phyloP scores from a whole-genome alignment of 2,888 invertebrate species.

The Aspidiotus destructor region DNA sequence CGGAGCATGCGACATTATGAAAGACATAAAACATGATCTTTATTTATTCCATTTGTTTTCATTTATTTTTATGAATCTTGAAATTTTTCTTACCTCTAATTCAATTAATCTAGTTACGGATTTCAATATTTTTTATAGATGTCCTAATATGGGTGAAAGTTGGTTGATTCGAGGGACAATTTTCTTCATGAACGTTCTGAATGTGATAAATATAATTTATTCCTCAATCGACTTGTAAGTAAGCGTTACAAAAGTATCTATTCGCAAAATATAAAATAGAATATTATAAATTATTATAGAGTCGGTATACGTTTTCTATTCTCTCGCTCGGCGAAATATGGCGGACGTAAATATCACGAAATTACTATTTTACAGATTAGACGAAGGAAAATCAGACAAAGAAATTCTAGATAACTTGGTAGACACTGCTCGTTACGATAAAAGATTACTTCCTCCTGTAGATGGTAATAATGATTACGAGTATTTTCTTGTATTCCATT shows the following conservation, averaged over 20 bases:
- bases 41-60: too few species aligned
- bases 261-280: not conserved
- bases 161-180: conserved; percentile 28
- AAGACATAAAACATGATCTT: too few species aligned
- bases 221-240: conserved; percentile 24
- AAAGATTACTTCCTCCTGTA: conserved; percentile 81
- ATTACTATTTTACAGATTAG: conserved; percentile 60
- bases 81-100: too few species aligned
- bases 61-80: too few species aligned
- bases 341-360: not conserved
- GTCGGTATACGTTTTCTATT: not conserved
- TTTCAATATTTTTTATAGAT: conserved; percentile 15
- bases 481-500: not conserved
- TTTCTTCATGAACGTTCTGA: conserved; percentile 12
- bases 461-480: conserved; percentile 53
- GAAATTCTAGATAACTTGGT: conserved; percentile 84
- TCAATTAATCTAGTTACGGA: too few species aligned
- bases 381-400: conserved; percentile 85
- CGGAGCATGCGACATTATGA: too few species aligned
- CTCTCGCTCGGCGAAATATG: not conserved
- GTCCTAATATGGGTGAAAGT: conserved; percentile 32
- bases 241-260: not conserved
- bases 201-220: conserved; percentile 18
- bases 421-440: conserved; percentile 80
- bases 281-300: not conserved